Conservation (phyloP, 2,888 invertebrate genomes). For the Mythimna loreyi region DNA sequence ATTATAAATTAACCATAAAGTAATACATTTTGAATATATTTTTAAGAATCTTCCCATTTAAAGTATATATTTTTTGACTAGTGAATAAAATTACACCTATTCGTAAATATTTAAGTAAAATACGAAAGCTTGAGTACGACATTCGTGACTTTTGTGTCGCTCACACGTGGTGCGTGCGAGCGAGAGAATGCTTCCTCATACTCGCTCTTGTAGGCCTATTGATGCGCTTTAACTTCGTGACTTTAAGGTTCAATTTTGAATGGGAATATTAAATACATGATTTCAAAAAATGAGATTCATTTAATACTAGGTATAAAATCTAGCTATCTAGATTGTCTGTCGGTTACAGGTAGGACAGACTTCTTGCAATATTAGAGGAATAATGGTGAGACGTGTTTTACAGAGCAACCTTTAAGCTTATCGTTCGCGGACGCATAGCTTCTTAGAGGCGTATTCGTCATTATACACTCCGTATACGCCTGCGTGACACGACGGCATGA, state of each 20-base stretch:
- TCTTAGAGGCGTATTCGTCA: too few species aligned
- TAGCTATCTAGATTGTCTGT: conserved; percentile 57
- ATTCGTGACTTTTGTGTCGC: conserved; percentile 57
- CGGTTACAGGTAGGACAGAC: conserved; percentile 36
- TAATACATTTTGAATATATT: conserved; percentile 75
- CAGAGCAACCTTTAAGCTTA: conserved; percentile 18
- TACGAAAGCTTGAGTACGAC: conserved; percentile 77
- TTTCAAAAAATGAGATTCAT: conserved; percentile 63
- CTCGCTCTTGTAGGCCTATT: conserved; percentile 56
- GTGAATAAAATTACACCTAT: conserved; percentile 84
- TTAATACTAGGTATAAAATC: conserved; percentile 67
- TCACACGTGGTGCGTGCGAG: conserved; percentile 61
- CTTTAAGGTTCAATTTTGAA: conserved; percentile 57
- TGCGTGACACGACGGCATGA: too few species aligned
- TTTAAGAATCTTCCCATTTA: conserved; percentile 76
- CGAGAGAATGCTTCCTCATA: conserved; percentile 59
- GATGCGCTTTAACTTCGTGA: conserved; percentile 45
- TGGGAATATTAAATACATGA: conserved; percentile 58
- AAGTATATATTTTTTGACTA: conserved; percentile 85
- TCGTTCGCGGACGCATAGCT: too few species aligned
- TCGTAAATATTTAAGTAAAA: conserved; percentile 82
- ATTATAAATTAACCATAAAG: conserved; percentile 69
- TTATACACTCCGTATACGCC: too few species aligned
- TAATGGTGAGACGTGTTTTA: conserved; percentile 26
- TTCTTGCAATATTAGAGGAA: conserved; percentile 40